phyloP scores from a whole-genome alignment of 2,113 vertebrate genomes.

The Chloropsis cyanopogon region DNA sequence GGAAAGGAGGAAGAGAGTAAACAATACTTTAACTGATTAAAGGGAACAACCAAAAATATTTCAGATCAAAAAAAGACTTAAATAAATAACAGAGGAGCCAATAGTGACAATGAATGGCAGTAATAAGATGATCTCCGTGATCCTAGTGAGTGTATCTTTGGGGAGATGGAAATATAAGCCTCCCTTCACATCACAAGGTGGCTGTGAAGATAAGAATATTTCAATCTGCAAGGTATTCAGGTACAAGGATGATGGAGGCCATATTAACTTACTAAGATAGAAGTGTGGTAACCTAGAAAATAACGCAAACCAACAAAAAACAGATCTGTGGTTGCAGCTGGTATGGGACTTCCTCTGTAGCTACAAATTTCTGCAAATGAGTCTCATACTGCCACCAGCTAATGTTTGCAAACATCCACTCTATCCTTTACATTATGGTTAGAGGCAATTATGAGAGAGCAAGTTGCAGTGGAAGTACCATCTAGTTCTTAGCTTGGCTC shows the following conservation, averaged over 20 bases:
- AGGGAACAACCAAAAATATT: background rate
- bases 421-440: rapidly evolving
- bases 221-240: background rate
- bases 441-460: background rate
- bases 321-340: background rate
- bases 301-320: background rate
- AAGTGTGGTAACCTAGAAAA: background rate
- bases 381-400: background rate
- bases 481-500: background rate
- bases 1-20: background rate
- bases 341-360: background rate
- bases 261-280: background rate
- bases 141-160: background rate
- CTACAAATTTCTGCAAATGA: background rate
- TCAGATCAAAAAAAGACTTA: background rate
- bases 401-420: background rate
- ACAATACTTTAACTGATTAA: background rate
- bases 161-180: background rate
- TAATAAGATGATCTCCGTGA: background rate
- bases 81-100: background rate
- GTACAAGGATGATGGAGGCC: background rate
- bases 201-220: background rate
- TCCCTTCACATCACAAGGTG: background rate
- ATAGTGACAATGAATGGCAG: background rate
- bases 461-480: background rate